Evolutionary conservation across 2,113 vertebrate genomes (phyloP).

Genomic region (Toxotes chatareus): DNA sequence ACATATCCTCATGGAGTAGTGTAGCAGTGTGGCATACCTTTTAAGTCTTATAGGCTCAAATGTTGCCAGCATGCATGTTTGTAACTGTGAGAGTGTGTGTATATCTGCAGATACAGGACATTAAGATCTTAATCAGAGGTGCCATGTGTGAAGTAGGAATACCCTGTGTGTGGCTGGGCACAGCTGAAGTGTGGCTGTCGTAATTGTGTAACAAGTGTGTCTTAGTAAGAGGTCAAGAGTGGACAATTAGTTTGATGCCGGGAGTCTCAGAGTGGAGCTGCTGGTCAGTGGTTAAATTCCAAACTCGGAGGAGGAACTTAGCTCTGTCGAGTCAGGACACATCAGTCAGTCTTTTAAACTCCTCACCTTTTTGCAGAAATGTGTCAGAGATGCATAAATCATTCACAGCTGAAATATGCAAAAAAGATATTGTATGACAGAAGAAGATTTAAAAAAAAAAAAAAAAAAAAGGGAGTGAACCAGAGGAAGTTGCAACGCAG

Average conservation of each 20-base stretch:
- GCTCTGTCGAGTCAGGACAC: conserved; percentile 29
- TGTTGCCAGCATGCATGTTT: conserved; percentile 15
- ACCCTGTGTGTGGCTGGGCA: conserved; percentile 40
- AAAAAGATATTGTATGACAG: background rate
- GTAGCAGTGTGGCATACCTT: background rate
- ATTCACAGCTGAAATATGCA: background rate
- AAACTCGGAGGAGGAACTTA: conserved; percentile 9
- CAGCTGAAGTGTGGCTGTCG: conserved; percentile 42
- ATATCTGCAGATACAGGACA: conserved; percentile 6
- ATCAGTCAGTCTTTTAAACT: conserved; percentile 11
- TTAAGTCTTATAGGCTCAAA: background rate
- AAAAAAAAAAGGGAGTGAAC: background rate
- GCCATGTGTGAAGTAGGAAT: background rate
- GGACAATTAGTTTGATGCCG: conserved; percentile 39
- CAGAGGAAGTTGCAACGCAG: background rate
- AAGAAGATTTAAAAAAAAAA: background rate
- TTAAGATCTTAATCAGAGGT: conserved; percentile 12
- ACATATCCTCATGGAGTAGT: conserved; percentile 7
- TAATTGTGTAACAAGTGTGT: conserved; percentile 47
- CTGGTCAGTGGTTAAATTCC: conserved; percentile 50
- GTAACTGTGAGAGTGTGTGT: background rate
- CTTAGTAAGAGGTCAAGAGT: conserved; percentile 44
- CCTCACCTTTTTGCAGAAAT: conserved; percentile 33
- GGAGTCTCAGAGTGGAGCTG: conserved; percentile 32
- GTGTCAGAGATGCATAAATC: conserved; percentile 28